Base-by-base conservation (phyloP, 2,113 vertebrate species). In the Uria lomvia region DNA sequence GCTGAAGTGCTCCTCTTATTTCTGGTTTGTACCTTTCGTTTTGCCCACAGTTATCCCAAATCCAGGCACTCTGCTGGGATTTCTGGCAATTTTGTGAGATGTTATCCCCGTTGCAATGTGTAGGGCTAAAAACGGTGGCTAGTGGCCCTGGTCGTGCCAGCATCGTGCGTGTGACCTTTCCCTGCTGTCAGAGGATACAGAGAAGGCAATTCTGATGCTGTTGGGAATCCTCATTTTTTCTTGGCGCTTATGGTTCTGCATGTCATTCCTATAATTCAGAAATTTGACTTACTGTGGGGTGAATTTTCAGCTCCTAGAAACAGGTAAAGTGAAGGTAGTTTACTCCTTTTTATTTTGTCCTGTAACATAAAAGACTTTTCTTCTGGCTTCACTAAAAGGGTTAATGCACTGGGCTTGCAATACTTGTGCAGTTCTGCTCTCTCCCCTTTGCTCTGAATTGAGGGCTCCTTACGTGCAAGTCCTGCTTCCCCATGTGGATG, bases 31-130 rank as follows among this genome's bases (percentile, higher is more conserved):
- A 90, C 27, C 12, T 88, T 84, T 80, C 30, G 11, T 70, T 92
- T 88, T 60, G 1, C 9, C 9, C 12, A 9, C n/a, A 0, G 0
- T 50, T 91, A 42, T 26, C 16, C 5, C 15, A 60, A 68, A 36
- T 53, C 49, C 7, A 45, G 34, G 24, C 14, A 50, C 66, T 32
- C 30, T 34, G 65, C 30, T 5, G 6, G 27, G 6, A 24, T 77
- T 90, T 58, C 49, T 30, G 73, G 21, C 18, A 59, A 50, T 42
- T 18, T 38, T 34, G 19, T 78, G 38, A 81, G 47, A 20, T 36
- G 17, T 19, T 36, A 59, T 66, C 20, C 18, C 15, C 53, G 5
- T 22, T 90, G 56, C 34, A 78, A 24, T 9, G 32, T 16, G 20
- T 14, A 79, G 26, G 24, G 34, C 12, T 91, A 21, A 73, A 89